Conservation (phyloP, 1,140 invertebrate species). For the Papilio glaucus region DNA sequence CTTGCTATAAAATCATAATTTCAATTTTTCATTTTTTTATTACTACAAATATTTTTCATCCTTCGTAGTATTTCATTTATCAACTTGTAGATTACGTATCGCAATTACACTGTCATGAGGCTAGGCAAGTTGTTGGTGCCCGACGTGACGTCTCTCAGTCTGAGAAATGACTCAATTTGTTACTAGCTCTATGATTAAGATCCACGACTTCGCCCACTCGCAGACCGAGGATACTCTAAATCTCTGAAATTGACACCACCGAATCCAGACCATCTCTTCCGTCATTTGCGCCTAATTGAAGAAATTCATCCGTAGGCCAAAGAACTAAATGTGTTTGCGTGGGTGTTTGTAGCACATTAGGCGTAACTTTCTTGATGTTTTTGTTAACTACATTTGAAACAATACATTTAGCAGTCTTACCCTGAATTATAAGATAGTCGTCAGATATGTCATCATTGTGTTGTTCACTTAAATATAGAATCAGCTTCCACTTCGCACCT, state of each 20-base stretch:
- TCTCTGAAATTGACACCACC: constrained; percentile 53
- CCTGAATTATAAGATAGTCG: too few relatives aligned
- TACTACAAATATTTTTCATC: too few relatives aligned
- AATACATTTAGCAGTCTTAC: too few relatives aligned
- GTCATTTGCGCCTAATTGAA: constrained; percentile 40
- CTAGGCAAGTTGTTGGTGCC: background rate
- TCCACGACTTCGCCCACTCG: constrained; percentile 54
- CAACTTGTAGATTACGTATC: constrained; percentile 19
- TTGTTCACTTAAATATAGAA: too few relatives aligned
- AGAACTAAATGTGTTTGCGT: constrained; percentile 15
- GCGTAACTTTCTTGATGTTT: background rate
- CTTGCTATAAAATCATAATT: too few relatives aligned
- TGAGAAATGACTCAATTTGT: constrained; percentile 64
- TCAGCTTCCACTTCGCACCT: too few relatives aligned
- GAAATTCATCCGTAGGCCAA: constrained; percentile 32
- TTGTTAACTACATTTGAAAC: background rate
- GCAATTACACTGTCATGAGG: constrained; percentile 15
- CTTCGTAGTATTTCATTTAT: constrained; percentile 8
- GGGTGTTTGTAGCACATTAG: background rate
- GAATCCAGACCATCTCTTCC: constrained; percentile 43
- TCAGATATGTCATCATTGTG: too few relatives aligned
- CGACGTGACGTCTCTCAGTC: constrained; percentile 38
- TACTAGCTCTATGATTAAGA: constrained; percentile 65
- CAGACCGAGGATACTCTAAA: constrained; percentile 57
- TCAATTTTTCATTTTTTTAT: too few relatives aligned